Evolutionary conservation across 2,888 invertebrate genomes (phyloP).

Genomic region (Gandaritis pyraliata): DNA sequence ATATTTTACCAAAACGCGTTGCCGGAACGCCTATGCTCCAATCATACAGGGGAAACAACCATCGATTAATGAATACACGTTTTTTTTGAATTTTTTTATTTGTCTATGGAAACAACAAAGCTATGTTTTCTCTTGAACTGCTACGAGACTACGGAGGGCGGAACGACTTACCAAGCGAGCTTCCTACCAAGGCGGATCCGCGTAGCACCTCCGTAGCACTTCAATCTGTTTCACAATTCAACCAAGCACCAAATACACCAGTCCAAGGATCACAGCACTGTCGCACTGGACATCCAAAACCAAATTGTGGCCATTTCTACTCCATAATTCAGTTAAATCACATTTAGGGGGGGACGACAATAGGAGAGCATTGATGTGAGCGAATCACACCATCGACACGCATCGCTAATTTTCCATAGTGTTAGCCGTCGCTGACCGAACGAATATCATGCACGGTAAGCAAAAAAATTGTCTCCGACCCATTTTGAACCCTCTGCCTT

Average conservation of each 20-base stretch:
- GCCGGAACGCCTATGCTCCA: not conserved
- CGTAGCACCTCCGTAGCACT: constrained; percentile 70
- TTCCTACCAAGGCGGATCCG: constrained; percentile 60
- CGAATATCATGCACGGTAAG: constrained; percentile 64
- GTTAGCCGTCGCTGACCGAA: constrained; percentile 67
- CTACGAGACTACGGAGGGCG: constrained; percentile 30
- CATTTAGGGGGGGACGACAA: constrained; percentile 81
- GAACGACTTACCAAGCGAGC: constrained; percentile 64
- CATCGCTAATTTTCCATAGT: constrained; percentile 79
- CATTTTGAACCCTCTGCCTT: constrained; percentile 26
- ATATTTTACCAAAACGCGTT: too few relatives aligned
- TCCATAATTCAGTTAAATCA: constrained; percentile 83
- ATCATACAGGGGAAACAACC: constrained; percentile 8
- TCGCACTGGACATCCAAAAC: constrained; percentile 73
- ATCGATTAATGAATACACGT: too few relatives aligned
- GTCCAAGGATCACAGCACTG: constrained; percentile 50
- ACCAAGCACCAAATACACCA: constrained; percentile 54
- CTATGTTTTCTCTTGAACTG: constrained; percentile 18
- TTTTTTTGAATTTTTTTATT: too few relatives aligned
- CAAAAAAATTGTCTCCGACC: constrained; percentile 20
- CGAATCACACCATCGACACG: constrained; percentile 83
- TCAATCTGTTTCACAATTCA: constrained; percentile 55
- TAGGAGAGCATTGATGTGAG: constrained; percentile 81
- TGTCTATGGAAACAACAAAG: not conserved
- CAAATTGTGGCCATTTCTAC: constrained; percentile 79